Conservation (phyloP, 2,888 invertebrate genomes). For the Acronicta aceris region DNA sequence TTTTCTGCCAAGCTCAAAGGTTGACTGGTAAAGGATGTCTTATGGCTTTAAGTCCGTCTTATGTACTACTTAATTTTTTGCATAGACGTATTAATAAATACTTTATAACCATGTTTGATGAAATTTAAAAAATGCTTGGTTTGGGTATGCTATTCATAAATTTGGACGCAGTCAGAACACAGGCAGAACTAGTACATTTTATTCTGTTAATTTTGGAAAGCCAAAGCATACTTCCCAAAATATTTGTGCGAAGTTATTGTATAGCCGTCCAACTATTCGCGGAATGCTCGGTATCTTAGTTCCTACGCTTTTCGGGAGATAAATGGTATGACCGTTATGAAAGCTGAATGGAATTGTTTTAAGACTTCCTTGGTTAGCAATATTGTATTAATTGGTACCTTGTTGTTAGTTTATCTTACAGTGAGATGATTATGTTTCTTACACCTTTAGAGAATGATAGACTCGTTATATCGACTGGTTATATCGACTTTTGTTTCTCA, state of each 20-base stretch:
- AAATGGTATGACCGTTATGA: slow-evolving; percentile 9
- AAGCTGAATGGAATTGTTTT: slow-evolving; percentile 24
- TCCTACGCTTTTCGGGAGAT: slow-evolving; percentile 8
- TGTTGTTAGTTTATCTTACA: no score
- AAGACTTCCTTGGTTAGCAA: slow-evolving; percentile 6
- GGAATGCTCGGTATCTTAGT: slow-evolving; percentile 10
- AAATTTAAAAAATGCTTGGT: neutral
- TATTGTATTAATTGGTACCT: neutral
- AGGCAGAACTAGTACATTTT: neutral
- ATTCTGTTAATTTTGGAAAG: no score
- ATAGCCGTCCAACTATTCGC: slow-evolving; percentile 11
- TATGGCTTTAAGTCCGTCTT: no score
- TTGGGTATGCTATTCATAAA: no score
- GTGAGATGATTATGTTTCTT: no score
- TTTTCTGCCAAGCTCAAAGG: no score
- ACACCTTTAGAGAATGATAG: no score
- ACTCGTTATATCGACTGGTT: no score
- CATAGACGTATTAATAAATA: no score
- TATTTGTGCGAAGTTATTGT: slow-evolving; percentile 16
- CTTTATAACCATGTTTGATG: neutral
- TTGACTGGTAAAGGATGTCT: no score
- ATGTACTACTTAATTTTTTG: no score
- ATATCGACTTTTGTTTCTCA: no score
- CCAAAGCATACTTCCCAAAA: slow-evolving; percentile 9
- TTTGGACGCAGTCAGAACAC: neutral